These are phyloP conservation scores for Hyles euphorbiae DNA, from an alignment of 1,140 invertebrate species.

Conservation along the genomic window DNA sequence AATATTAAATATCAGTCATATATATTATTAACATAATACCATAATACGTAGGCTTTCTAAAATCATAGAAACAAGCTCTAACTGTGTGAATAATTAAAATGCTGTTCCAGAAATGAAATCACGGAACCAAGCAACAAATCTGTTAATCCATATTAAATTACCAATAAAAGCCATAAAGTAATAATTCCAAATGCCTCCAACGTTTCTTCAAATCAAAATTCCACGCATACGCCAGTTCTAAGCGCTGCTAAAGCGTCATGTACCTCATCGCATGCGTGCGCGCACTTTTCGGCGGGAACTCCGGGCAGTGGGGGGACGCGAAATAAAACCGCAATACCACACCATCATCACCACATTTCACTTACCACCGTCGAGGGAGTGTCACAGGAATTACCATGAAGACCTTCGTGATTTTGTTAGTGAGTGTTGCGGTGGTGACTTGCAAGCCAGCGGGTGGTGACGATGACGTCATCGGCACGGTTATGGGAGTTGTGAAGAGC, in stretches of 20 bases:
- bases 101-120: no score
- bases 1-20: no score
- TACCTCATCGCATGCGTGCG: conserved; percentile 7
- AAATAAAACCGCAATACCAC: conserved; percentile 54
- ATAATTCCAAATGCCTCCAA: no score
- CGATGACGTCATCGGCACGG: conserved; percentile 73
- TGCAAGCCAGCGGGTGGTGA: conserved; percentile 75
- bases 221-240: neutral
- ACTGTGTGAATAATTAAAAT: no score
- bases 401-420: conserved; percentile 73
- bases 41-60: no score
- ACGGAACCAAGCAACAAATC: no score
- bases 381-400: conserved; percentile 68
- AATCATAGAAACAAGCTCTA: no score
- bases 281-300: conserved; percentile 9
- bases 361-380: conserved; percentile 34
- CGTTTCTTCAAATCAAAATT: no score
- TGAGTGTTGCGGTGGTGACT: conserved; percentile 67
- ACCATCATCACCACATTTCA: conserved; percentile 46
- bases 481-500: conserved; percentile 80
- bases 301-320: conserved; percentile 34
- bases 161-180: no score
- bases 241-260: neutral
- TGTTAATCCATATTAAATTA: no score
- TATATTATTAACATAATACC: no score